Conservation (phyloP, 2,888 invertebrate species). For the Meganola albula region DNA sequence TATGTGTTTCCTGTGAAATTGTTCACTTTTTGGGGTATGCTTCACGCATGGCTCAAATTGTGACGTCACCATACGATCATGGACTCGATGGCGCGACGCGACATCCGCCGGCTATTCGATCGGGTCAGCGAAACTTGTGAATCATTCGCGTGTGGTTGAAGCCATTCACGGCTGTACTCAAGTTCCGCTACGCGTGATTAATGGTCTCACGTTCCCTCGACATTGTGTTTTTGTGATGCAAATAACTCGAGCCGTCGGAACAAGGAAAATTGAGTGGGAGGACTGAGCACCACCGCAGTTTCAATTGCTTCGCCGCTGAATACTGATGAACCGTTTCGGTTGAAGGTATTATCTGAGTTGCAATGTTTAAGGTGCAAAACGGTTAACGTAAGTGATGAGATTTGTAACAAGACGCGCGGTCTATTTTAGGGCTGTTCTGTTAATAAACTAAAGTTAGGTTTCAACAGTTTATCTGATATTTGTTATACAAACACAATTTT, state of each 20-base stretch:
- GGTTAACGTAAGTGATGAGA: conserved; percentile 35
- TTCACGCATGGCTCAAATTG: too few relatives aligned
- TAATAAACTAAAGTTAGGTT: conserved; percentile 17
- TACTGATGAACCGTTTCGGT: conserved; percentile 71
- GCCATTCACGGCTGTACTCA: conserved; percentile 60
- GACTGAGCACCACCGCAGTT: conserved; percentile 69
- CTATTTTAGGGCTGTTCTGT: conserved; percentile 15
- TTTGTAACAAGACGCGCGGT: conserved; percentile 27
- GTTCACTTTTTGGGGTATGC: too few relatives aligned
- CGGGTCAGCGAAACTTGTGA: conserved; percentile 57
- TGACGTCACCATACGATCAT: conserved; percentile 20
- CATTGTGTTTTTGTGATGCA: conserved; percentile 78
- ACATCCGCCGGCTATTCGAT: conserved; percentile 44
- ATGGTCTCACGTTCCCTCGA: conserved; percentile 71
- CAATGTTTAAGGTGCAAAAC: conserved; percentile 45
- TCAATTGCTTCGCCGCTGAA: conserved; percentile 73
- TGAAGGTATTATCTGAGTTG: conserved; percentile 59
- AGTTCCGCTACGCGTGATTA: conserved; percentile 72
- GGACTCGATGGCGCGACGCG: background rate
- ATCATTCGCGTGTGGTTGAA: conserved; percentile 71
- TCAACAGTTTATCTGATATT: too few relatives aligned
- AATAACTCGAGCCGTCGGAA: conserved; percentile 75
- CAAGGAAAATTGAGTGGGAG: conserved; percentile 75
- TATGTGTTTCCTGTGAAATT: too few relatives aligned
- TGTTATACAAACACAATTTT: too few relatives aligned